A percentile compares a stretch with the other conserved stretches of the same genome.
These are phyloP conservation scores for Acyrthosiphon pisum DNA, from an alignment of 1,140 invertebrate species.

Conservation along the genomic window DNA sequence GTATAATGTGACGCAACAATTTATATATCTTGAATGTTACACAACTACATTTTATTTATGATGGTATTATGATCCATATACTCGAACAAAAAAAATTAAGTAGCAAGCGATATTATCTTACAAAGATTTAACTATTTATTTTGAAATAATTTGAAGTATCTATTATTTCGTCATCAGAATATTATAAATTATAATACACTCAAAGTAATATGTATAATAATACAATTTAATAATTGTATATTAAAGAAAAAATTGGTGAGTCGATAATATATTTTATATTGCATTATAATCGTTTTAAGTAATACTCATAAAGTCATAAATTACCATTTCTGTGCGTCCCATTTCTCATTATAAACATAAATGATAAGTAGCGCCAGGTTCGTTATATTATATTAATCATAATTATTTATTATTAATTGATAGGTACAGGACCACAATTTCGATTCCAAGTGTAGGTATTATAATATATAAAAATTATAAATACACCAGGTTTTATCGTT, in stretches of 20 bases:
- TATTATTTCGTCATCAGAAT: neutral
- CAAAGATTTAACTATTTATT: conserved; percentile 8
- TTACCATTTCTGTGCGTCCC: neutral
- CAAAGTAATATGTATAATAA: neutral
- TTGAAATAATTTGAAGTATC: neutral
- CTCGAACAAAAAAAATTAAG: neutral
- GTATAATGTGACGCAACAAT: neutral
- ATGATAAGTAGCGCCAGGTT: neutral
- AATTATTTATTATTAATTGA: neutral
- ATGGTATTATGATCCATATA: neutral
- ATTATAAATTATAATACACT: too few relatives aligned
- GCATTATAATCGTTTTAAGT: neutral
- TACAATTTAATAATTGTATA: neutral
- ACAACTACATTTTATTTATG: neutral
- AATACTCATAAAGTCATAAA: neutral
- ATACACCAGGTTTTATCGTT: neutral
- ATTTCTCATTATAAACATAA: neutral
- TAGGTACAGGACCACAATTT: neutral
- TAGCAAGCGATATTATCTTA: neutral
- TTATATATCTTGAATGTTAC: neutral
- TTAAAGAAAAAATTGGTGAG: neutral
- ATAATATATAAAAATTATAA: neutral
- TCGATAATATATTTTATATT: neutral
- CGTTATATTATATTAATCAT: neutral
- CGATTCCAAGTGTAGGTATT: neutral